Base-by-base conservation (phyloP, 1,140 invertebrate genomes). In the Drosophila orosa region DNA sequence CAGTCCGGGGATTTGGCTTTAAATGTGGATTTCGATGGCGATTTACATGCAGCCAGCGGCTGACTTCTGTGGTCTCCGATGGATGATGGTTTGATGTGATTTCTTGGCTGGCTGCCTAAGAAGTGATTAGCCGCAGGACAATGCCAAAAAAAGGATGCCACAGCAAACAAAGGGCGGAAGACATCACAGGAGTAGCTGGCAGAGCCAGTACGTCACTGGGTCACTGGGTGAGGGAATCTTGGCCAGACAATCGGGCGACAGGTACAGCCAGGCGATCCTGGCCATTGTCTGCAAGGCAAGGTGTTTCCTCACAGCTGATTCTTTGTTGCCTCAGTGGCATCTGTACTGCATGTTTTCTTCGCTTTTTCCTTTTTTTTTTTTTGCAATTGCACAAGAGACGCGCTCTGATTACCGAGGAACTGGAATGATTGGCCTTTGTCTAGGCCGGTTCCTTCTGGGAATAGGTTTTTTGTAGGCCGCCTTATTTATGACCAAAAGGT, bases 401-500 rank as follows among this genome's bases (percentile, higher is more conserved):
- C 56, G 80, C 78, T 87, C 82, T 86, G 83, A 86, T 86, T 86
- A 62, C 45, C 72, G 39, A 59, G 39, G 45, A 74, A 79, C 65
- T 75, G 19, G 17, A 63, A 37, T 57, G 66, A 72, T 72, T 71
- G 66, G 42, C 25, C 42, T 40, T 72, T 72, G 68, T 72, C 17
- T 22, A 9, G 19, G 0, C 10, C 2, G 50, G 17, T 39, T 40
- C 27, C 73, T 67, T 66, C 69, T 57, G 31, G 50, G 58, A 58
- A 58, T 52, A 17, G 5, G 19, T 47, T 71, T 35, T 42, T 68
- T 48, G 42, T 57, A 10, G 33, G 55, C 37, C 42, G 55, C 15
- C 17, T 80, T 74, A 86, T 86, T 86, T 85, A 86, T 85, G 73
- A 61, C 48, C 48, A n/a, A 74, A 89, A 83, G 84, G 83, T 87